Base-by-base conservation (phyloP, 2,113 vertebrate genomes). In the Blennius ocellaris region DNA sequence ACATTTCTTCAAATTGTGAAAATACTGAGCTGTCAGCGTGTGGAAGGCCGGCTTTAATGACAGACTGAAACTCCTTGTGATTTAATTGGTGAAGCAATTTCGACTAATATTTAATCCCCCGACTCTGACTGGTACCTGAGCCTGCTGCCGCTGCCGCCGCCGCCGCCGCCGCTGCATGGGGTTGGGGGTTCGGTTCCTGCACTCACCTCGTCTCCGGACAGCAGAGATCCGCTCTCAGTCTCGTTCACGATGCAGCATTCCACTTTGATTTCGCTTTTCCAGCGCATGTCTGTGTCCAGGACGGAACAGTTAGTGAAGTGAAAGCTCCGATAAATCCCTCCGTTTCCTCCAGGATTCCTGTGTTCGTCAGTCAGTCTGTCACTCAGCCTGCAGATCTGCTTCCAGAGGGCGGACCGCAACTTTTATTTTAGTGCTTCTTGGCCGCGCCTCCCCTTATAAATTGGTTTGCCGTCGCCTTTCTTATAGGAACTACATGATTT, bases 201-300 rank as follows among this genome's bases (percentile, higher is more conserved):
- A n/a, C n/a, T 92, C 92, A 98, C 96, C 96, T 95, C 95, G 60
- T 95, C 92, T 5, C 73, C 53, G 71, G 93, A 80, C 60, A 92
- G 83, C 76, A 93, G 88, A 51, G 90, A 90, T 17, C 93, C 94
- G 71, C 88, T 80, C 70, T 93, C 94, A 82, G 93, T 91, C 63
- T 92, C 93, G 73, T 93, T 91, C 49, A 89, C 92, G 39, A 91
- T 89, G 78, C 90, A 83, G 70, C 95, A 93, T 73, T 95, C 93
- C 17, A 94, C 94, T 93, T 94, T 96, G 63, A 91, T 92, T 65
- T 95, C 94, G 43, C 93, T 94, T 93, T 96, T 97, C 97, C 97
- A 98, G 90, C 96, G 97, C 96, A 98, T 97, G 92, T 83, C 69
- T 39, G 53, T 0, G 52, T 66, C 55, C 76, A 7, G 71, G 5